These are phyloP conservation scores for Drosophila fungiperda DNA, from an alignment of 2,888 invertebrate species.

Conservation along the genomic window DNA sequence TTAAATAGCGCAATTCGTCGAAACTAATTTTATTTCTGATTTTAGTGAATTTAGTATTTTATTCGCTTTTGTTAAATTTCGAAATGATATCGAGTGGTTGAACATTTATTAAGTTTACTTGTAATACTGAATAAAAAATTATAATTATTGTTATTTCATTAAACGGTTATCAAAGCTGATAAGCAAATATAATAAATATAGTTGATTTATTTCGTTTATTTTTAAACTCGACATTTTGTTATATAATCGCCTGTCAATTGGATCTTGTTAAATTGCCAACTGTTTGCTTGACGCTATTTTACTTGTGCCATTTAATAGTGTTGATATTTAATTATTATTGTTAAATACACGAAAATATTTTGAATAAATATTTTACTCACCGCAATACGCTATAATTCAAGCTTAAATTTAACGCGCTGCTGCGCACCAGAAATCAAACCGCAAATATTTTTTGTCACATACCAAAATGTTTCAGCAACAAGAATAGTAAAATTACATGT, in stretches of 20 bases:
- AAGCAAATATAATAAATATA: constrained; percentile 2
- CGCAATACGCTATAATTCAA: constrained; percentile 57
- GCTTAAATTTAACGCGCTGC: constrained; percentile 49
- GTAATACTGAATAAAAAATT: not conserved
- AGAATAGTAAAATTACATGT: not conserved
- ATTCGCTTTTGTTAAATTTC: not conserved
- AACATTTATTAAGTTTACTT: not conserved
- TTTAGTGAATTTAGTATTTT: not conserved
- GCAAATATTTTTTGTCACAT: constrained; percentile 65
- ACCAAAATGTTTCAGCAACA: constrained; percentile 22
- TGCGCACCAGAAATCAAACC: constrained; percentile 44
- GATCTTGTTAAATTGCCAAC: constrained; percentile 15
- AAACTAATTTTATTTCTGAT: not conserved
- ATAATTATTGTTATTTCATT: not conserved
- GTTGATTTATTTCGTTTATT: not conserved
- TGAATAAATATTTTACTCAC: constrained; percentile 60
- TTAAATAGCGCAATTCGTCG: constrained; percentile 9
- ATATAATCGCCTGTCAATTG: constrained; percentile 23
- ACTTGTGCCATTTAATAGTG: constrained; percentile 57
- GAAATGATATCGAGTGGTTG: not conserved
- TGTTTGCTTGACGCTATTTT: constrained; percentile 26
- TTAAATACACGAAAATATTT: constrained; percentile 50
- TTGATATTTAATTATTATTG: constrained; percentile 71
- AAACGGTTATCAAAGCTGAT: not conserved
- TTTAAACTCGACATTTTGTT: not conserved